Conservation (phyloP, 2,888 invertebrate genomes). For the Gastracanthus pulcherrimus region DNA sequence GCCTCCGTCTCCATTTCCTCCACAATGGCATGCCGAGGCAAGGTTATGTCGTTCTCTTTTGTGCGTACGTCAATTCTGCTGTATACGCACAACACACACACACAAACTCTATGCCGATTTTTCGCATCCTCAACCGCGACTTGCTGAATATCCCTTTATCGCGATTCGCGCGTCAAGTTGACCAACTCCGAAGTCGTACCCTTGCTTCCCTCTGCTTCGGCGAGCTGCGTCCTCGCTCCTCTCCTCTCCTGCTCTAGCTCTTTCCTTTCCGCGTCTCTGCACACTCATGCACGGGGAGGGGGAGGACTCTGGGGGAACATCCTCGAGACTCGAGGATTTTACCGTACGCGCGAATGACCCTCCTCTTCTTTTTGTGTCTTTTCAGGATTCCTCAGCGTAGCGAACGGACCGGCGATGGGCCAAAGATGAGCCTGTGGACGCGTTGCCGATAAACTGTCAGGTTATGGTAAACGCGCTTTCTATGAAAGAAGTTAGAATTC, state of each 20-base stretch:
- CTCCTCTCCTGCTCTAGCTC: neutral
- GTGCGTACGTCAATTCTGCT: slow-evolving; percentile 32
- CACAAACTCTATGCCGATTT: neutral
- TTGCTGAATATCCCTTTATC: neutral
- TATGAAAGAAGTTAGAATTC: slow-evolving; percentile 62
- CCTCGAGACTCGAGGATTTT: no score
- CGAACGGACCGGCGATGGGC: slow-evolving; percentile 69
- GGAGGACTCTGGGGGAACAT: neutral
- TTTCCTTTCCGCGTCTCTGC: neutral
- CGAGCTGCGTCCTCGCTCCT: neutral
- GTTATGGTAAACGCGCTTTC: slow-evolving; percentile 73
- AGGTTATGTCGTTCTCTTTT: slow-evolving; percentile 48
- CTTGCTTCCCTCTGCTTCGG: neutral
- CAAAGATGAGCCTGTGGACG: slow-evolving; percentile 71
- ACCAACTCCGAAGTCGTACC: neutral
- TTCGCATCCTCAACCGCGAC: neutral
- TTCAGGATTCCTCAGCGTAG: slow-evolving; percentile 55
- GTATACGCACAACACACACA: neutral
- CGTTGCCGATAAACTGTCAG: slow-evolving; percentile 70
- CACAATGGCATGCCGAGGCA: slow-evolving; percentile 26
- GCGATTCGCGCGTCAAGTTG: neutral
- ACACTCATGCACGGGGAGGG: neutral
- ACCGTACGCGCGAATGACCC: neutral
- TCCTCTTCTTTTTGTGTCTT: neutral
- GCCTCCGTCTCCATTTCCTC: neutral